Percentiles rank a stretch among this genome's conserved stretches.
Evolutionary conservation across 2,797 vertebrate species (phyloP).

Genomic region (Mastacembelus armatus): DNA sequence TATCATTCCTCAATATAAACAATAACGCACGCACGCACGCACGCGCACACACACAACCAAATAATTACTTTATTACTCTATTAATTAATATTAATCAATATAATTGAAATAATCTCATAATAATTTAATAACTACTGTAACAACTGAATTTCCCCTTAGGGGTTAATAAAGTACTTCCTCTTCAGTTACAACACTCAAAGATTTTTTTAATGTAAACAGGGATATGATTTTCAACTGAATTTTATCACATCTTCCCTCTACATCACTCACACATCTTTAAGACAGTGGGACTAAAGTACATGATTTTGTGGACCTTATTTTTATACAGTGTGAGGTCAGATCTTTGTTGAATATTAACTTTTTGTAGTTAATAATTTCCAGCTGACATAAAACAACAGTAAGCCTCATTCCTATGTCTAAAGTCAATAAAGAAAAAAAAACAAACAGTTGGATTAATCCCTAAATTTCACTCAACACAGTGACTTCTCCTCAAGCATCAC

Average conservation of each 20-base stretch:
- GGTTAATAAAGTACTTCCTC: too few species aligned
- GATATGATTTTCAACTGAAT: neutral
- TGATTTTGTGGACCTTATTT: neutral
- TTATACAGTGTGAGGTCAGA: neutral
- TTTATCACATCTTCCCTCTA: neutral
- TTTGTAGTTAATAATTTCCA: neutral
- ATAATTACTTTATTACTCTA: too few species aligned
- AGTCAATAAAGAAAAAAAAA: too few species aligned
- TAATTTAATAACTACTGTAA: too few species aligned
- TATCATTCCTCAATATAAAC: too few species aligned
- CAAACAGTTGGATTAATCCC: too few species aligned
- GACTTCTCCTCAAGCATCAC: constrained; percentile 68
- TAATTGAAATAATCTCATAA: too few species aligned
- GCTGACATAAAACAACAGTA: neutral
- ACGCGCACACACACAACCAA: too few species aligned
- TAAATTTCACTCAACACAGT: constrained; percentile 20
- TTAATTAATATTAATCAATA: too few species aligned
- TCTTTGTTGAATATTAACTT: neutral
- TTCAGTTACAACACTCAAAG: too few species aligned
- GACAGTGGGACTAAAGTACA: neutral
- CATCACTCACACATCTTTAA: neutral
- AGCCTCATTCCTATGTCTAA: neutral
- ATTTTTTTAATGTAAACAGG: neutral
- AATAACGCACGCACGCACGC: too few species aligned
- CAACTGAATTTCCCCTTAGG: too few species aligned